phyloP scores from a whole-genome alignment of 1,140 invertebrate species.

The Mactra quadrangularis region DNA sequence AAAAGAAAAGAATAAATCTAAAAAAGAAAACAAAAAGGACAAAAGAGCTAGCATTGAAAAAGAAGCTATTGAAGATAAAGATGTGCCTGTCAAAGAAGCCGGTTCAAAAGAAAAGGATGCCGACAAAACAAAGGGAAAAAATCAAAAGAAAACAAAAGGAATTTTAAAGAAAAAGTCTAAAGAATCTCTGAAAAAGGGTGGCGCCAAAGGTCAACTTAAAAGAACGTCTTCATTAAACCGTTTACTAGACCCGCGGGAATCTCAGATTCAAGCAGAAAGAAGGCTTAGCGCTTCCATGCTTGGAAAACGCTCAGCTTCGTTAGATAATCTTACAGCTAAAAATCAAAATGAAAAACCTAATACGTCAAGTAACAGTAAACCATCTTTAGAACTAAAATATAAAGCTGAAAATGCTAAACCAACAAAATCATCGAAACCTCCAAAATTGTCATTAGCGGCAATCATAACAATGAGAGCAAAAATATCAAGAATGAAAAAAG shows the following conservation, averaged over 20 bases:
- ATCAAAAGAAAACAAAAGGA: constrained; percentile 15
- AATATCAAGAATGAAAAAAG: constrained; percentile 51
- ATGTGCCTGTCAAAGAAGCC: not conserved
- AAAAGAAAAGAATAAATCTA: constrained; percentile 37
- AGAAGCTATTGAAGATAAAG: not conserved
- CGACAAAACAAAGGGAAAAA: not conserved
- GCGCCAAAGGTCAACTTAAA: not conserved
- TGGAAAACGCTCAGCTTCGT: constrained; percentile 7
- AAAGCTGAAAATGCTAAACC: not conserved
- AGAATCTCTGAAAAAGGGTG: constrained; percentile 1
- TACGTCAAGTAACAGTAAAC: no score
- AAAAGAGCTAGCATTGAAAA: constrained; percentile 15
- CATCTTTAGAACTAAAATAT: no score
- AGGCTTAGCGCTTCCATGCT: not conserved
- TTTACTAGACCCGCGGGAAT: not conserved
- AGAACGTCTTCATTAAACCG: constrained; percentile 13
- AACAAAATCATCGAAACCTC: constrained; percentile 3
- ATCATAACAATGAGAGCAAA: constrained; percentile 62
- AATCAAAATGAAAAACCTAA: not conserved
- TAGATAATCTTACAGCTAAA: not conserved
- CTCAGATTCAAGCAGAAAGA: not conserved
- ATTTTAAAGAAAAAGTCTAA: constrained; percentile 9
- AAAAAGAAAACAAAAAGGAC: constrained; percentile 5
- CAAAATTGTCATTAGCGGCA: constrained; percentile 61
- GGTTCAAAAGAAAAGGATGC: not conserved